Base-by-base conservation (phyloP, 2,888 invertebrate genomes). In the Glyphotaelius pellucidus region DNA sequence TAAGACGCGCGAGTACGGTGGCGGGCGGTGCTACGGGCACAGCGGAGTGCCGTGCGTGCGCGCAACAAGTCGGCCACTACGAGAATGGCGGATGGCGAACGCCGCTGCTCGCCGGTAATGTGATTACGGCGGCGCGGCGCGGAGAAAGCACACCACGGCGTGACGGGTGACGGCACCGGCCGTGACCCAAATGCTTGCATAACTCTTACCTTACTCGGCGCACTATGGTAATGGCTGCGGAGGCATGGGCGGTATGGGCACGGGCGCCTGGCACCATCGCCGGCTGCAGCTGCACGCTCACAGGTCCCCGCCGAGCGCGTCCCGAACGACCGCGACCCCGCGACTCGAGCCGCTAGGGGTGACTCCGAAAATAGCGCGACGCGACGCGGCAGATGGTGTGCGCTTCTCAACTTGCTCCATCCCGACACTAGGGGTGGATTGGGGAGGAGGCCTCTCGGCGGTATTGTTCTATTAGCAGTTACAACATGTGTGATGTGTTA, bases 111-210 rank as follows among this genome's bases (percentile, higher is more conserved):
- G 67, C 67, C 52, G 90, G 89, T 94, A 94, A 94, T 94, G 94
- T 94, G 94, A 32, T 81, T 80, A 86, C 32, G 80, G 90, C 67
- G 67, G 67, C 67, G 52, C 80, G 86, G 80, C 90, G 80, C 85
- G 80, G 94, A 94, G 94, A 94, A 94, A 93, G 93, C 94, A 93
- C 94, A 93, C 94, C 94, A 94, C 92, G 92, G 92, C 93, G 93
- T 93, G 94, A 94, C 93, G 94, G 93, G 93, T 93, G 94, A 94
- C 93, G 94, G 93, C 93, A 93, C 93, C 91, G 92, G 93, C 92
- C 92, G 92, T 91, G 93, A 92, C 91, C 92, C 90, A 92, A 47
- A 91, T 92, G 92, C 90, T 91, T 92, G 90, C 92, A 89, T 91
- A 92, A 92, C 83, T 83, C 67, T 80, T 67, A 35, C 67, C 90